Evolutionary conservation across 2,888 invertebrate genomes (phyloP).

Genomic region (Oasisia sp.): DNA sequence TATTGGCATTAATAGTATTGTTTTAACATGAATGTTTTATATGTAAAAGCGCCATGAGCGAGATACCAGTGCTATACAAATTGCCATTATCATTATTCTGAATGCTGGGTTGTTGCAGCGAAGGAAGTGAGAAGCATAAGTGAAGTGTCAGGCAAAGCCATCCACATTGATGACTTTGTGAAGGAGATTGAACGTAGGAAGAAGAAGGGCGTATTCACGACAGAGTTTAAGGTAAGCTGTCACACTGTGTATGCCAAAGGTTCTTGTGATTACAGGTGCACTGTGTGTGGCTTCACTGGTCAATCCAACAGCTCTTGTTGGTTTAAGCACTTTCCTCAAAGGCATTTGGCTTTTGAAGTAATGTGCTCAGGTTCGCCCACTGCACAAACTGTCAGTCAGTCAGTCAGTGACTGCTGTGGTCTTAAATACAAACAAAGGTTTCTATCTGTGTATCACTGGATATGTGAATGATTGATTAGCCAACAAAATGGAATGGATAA

Average conservation of each 20-base stretch:
- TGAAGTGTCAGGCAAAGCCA: not conserved
- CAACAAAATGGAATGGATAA: no score
- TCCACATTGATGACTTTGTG: constrained; percentile 11
- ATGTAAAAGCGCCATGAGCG: no score
- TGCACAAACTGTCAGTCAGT: not conserved
- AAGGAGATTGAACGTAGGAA: not conserved
- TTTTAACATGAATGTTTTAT: no score
- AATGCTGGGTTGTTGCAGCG: not conserved
- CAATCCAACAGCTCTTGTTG: not conserved
- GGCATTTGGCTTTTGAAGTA: not conserved
- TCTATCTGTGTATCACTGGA: not conserved
- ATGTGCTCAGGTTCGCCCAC: not conserved
- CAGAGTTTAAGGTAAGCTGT: not conserved
- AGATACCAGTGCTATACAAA: no score
- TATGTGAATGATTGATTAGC: not conserved
- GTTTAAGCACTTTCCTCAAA: not conserved
- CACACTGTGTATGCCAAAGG: not conserved
- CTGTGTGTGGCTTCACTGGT: not conserved
- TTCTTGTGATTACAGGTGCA: not conserved
- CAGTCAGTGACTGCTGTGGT: not conserved
- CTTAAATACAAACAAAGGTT: not conserved
- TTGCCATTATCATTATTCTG: no score
- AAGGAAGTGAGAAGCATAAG: constrained; percentile 9
- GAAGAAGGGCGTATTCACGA: not conserved
- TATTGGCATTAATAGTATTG: no score